These are phyloP conservation scores for Manis crassicaudata DNA, from an alignment of 2,797 vertebrate species.

Conservation along the genomic window DNA sequence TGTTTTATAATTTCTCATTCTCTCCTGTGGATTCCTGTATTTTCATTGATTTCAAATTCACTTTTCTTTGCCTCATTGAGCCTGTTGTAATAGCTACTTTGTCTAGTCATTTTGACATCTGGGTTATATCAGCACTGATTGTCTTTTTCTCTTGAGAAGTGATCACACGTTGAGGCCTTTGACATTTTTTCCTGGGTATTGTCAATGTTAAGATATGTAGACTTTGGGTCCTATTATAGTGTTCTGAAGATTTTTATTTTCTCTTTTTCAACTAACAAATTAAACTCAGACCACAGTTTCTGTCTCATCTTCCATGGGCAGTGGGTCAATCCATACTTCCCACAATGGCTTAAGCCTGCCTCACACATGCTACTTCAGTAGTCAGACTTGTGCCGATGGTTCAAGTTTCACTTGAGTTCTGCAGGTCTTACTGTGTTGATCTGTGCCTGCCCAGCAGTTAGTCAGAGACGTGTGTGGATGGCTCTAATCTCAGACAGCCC, in stretches of 20 bases:
- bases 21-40: not conserved
- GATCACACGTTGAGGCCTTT: not conserved
- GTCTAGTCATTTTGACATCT: not conserved
- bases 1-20: not conserved
- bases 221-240: not conserved
- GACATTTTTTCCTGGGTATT: not conserved
- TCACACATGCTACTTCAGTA: too few species aligned
- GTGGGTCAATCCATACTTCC: not conserved
- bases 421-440: not conserved
- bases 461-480: not conserved
- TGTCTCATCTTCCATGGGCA: not conserved
- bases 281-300: not conserved
- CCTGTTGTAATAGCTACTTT: not conserved
- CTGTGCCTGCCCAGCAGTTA: not conserved
- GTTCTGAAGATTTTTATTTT: not conserved
- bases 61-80: not conserved
- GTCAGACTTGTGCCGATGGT: not conserved
- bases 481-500: not conserved
- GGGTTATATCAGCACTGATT: not conserved
- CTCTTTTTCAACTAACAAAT: not conserved
- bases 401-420: not conserved
- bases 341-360: not conserved
- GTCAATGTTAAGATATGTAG: not conserved
- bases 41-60: not conserved
- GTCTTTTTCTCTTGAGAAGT: not conserved